phyloP scores from a whole-genome alignment of 1,140 invertebrate species.

The Pseudomyrmex flavicornis region DNA sequence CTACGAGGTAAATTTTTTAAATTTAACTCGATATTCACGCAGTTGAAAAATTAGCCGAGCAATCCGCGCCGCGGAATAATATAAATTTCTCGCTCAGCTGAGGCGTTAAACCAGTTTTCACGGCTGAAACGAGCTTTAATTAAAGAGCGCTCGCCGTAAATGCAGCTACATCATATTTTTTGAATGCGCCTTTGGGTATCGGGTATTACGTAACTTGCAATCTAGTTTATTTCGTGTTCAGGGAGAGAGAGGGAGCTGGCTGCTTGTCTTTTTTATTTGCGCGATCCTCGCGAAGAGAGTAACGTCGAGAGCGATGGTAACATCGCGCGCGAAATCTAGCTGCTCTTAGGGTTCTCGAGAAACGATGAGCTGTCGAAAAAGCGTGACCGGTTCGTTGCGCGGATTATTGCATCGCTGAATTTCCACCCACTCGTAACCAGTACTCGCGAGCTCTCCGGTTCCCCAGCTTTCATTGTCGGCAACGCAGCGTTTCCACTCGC shows the following conservation, averaged over 20 bases:
- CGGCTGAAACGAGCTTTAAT: conserved; percentile 60
- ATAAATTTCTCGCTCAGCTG: conserved; percentile 58
- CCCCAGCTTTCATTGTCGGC: conserved; percentile 47
- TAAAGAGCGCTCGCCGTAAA: conserved; percentile 51
- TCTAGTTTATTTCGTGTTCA: conserved; percentile 51
- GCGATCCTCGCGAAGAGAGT: conserved; percentile 23
- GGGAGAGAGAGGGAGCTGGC: conserved; percentile 18
- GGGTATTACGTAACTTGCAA: conserved; percentile 56
- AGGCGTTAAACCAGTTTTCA: conserved; percentile 61
- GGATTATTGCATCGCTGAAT: conserved; percentile 39
- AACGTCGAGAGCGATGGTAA: conserved; percentile 22
- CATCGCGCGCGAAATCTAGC: conserved; percentile 30
- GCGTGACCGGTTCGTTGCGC: conserved; percentile 36
- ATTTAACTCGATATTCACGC: conserved; percentile 50
- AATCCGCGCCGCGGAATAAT: conserved; percentile 42
- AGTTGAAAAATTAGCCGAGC: conserved; percentile 48
- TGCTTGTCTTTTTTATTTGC: conserved; percentile 34
- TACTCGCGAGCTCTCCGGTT: conserved; percentile 2
- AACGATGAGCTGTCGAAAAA: conserved; percentile 58
- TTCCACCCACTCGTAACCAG: conserved; percentile 15
- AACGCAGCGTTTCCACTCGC: conserved; percentile 5
- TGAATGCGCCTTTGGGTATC: conserved; percentile 51
- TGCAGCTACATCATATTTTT: conserved; percentile 59
- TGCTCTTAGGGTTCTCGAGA: conserved; percentile 30
- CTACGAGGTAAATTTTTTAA: conserved; percentile 41